Percentiles rank a stretch among this genome's conserved stretches.
These are phyloP conservation scores for Illadopsis cleaveri DNA, from an alignment of 2,113 vertebrate species.

Conservation along the genomic window DNA sequence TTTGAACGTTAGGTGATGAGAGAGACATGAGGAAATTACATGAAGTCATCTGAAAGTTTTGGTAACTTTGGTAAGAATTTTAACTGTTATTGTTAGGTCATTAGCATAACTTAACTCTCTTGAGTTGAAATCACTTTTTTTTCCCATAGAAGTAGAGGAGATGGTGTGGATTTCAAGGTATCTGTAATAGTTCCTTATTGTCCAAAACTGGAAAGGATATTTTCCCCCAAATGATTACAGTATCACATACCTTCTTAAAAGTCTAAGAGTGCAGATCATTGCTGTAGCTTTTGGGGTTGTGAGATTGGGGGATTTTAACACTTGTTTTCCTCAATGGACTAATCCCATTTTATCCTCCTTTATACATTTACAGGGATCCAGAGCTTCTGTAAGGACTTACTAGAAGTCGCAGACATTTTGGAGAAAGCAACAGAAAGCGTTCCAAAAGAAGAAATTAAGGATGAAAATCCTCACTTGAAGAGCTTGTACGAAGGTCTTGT, in stretches of 20 bases:
- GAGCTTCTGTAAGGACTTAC: slow-evolving; percentile 94
- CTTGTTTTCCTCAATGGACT: background rate
- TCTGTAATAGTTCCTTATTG: background rate
- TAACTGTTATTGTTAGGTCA: background rate
- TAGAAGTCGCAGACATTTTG: slow-evolving; percentile 95
- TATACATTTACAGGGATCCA: slow-evolving; percentile 85
- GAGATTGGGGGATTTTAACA: background rate
- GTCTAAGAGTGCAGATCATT: background rate
- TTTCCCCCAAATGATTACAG: background rate
- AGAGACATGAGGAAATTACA: background rate
- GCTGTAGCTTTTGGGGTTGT: background rate
- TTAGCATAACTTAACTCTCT: background rate
- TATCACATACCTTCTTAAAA: background rate
- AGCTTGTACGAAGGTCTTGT: slow-evolving; percentile 92
- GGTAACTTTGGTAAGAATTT: background rate
- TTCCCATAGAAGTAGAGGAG: background rate
- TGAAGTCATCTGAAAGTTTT: background rate
- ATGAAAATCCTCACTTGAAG: slow-evolving; percentile 93
- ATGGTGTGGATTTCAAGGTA: background rate
- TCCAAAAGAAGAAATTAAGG: slow-evolving; percentile 86
- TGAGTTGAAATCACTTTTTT: background rate
- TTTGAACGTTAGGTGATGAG: background rate
- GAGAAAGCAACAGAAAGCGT: slow-evolving; percentile 95
- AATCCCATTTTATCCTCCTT: background rate
- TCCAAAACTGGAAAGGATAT: background rate